These are phyloP conservation scores for Coboldia fuscipes DNA, from an alignment of 1,140 invertebrate genomes.

Conservation along the genomic window DNA sequence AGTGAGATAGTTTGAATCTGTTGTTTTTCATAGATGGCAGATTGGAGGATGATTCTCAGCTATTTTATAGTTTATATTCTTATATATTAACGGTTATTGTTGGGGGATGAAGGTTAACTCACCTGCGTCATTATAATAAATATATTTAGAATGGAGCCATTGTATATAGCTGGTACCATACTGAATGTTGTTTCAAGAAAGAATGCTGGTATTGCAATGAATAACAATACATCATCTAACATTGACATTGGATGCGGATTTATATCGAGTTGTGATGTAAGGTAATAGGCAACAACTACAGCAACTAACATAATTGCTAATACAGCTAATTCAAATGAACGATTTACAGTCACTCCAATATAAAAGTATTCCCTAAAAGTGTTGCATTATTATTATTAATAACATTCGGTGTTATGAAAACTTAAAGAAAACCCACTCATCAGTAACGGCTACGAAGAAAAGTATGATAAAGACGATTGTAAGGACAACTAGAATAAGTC, in stretches of 20 bases:
- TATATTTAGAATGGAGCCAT: conserved; percentile 26
- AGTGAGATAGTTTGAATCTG: conserved; percentile 13
- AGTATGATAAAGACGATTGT: conserved; percentile 41
- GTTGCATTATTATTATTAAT: background rate
- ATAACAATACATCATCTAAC: conserved; percentile 45
- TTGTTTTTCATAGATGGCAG: too few species aligned
- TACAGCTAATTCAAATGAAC: conserved; percentile 23
- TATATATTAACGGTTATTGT: too few species aligned
- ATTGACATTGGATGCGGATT: conserved; percentile 38
- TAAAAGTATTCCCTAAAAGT: conserved; percentile 20
- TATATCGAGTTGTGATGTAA: conserved; percentile 36
- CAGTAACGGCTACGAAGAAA: conserved; percentile 38
- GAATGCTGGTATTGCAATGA: conserved; percentile 49
- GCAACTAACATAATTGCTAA: conserved; percentile 29
- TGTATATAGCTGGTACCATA: conserved; percentile 32
- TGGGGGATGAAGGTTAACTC: too few species aligned
- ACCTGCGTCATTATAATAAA: too few species aligned
- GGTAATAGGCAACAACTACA: conserved; percentile 29
- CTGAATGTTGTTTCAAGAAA: conserved; percentile 43
- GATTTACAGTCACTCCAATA: conserved; percentile 23
- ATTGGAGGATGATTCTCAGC: too few species aligned
- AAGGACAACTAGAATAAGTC: conserved; percentile 37
- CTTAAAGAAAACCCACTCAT: conserved; percentile 15
- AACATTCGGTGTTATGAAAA: background rate
- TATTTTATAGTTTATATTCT: too few species aligned